Base-by-base conservation (phyloP, 1,140 invertebrate species). In the Drosophila saltans region DNA sequence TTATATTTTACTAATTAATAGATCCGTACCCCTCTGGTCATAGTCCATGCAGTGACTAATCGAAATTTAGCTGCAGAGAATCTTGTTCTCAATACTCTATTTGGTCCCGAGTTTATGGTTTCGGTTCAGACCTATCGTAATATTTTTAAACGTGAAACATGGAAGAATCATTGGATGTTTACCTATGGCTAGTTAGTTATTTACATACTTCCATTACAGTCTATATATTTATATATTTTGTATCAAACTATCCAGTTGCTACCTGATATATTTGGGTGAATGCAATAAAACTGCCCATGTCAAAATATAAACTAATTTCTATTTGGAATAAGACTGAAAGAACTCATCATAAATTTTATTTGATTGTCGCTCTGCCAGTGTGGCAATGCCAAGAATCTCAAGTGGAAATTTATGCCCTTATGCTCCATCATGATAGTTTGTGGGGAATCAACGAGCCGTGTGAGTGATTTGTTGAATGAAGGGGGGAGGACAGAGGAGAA, bases 281-380 rank as follows among this genome's bases (percentile, higher is more conserved):
- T 66, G 75, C 67, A 69, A 72, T 78, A 74, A 78, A 86, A 86
- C 66, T 81, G 80, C 71, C 85, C 85, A 84, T 56, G 83, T 88
- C 83, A 83, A 74, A 88, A 88, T 69, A 78, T 39, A 58, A 41
- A 72, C 8, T 28, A 65, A 33, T 30, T 40, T 11, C 8, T 48
- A 24, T 48, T 48, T 16, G 43, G 5, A 24, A 8, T 16, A 16
- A 36, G 43, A 58, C 28, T 33, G 39, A 36, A 45, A 69, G 74
- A 75, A 62, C 65, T 74, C 45, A 65, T 89, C 84, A 80, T 88
- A 88, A 88, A 88, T 88, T 89, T 80, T 48, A 63, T 89, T 89
- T 88, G 84, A 88, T 89, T 72, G 74, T 66, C 80, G 55, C 16
- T 48, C 67, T 43, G 39, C 65, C 39, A 33, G 45, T 52, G 21